Base-by-base conservation (phyloP, 1,140 invertebrate genomes). In the Procambarus clarkii region DNA sequence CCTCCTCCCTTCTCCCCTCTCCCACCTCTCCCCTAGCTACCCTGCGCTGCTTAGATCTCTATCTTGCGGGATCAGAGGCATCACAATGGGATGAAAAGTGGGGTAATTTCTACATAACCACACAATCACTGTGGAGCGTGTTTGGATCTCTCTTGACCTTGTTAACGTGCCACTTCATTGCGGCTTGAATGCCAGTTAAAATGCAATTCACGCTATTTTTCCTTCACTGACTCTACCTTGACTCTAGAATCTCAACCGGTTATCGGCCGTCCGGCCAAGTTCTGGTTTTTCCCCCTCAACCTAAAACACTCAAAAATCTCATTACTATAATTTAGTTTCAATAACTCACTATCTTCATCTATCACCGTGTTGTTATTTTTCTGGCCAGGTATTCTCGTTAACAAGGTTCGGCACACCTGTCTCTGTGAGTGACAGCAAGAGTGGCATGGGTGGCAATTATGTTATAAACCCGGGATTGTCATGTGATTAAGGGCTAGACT, bases 91-190 rank as follows among this genome's bases (percentile, higher is more conserved):
- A 45, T 78, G 24, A 58, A 60, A 87, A 87, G 74, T 87, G 74
- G 54, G 76, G 13, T 87, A 87, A 87, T 87, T 87, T 87, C 85
- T 78, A 87, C 79, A 78, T 45, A 87, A 50, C 50, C 76, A 45
- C n/a, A 87, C 71, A 21, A n/a, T 87, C 54, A 79, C 77, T 54
- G 85, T 79, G 54, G 85, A 50, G 8, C 74, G 50, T 58, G 85
- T 87, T 58, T 87, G 78, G 69, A 77, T 78, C 46, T 45, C 83
- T 34, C 34, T 86, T 74, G 21, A 77, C 50, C 85, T 77, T 54
- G 60, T 74, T 79, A 79, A 79, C 58, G 48, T 87, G 85, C 85
- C 76, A 78, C 76, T 87, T 87, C 85, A 87, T 24, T 3, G 50
- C n/a, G 64, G 76, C 15, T 74, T 86, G 45, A 83, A 83, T 83